phyloP scores from a whole-genome alignment of 1,140 invertebrate species.

The Atta colombica region DNA sequence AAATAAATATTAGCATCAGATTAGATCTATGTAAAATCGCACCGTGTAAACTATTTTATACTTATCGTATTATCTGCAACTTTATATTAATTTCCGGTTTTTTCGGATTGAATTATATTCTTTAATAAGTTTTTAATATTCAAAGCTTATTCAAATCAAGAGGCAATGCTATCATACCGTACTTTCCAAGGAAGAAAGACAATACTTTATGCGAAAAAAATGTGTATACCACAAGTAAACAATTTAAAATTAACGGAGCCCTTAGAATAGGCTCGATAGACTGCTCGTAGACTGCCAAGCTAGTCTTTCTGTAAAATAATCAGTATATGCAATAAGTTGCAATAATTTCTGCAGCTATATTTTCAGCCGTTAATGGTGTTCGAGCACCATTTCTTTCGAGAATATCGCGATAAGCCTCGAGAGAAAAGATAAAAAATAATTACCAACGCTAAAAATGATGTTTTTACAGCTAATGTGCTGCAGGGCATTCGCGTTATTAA shows the following conservation, averaged over 20 bases:
- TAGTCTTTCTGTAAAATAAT: constrained; percentile 51
- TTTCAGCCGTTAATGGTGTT: constrained; percentile 7
- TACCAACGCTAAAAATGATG: background rate
- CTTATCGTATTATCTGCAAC: background rate
- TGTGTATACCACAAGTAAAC: constrained; percentile 4
- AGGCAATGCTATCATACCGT: constrained; percentile 83
- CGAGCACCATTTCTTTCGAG: constrained; percentile 20
- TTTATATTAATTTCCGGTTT: constrained; percentile 13
- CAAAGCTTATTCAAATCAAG: constrained; percentile 34
- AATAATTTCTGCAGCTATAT: constrained; percentile 27
- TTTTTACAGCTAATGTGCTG: background rate
- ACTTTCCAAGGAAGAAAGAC: constrained; percentile 78
- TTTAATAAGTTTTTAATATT: constrained; percentile 7
- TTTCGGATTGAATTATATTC: background rate
- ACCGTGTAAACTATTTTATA: background rate
- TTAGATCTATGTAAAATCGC: background rate
- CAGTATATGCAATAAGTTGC: constrained; percentile 8
- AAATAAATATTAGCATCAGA: constrained; percentile 1
- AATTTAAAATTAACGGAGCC: constrained; percentile 5
- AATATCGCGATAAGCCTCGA: background rate
- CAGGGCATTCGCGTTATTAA: constrained; percentile 1
- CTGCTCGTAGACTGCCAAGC: constrained; percentile 67
- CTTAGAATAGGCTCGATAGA: constrained; percentile 66
- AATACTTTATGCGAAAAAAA: constrained; percentile 67
- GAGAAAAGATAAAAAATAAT: background rate